Base-by-base conservation (phyloP, 2,888 invertebrate species). In the Oscheius sp. region DNA sequence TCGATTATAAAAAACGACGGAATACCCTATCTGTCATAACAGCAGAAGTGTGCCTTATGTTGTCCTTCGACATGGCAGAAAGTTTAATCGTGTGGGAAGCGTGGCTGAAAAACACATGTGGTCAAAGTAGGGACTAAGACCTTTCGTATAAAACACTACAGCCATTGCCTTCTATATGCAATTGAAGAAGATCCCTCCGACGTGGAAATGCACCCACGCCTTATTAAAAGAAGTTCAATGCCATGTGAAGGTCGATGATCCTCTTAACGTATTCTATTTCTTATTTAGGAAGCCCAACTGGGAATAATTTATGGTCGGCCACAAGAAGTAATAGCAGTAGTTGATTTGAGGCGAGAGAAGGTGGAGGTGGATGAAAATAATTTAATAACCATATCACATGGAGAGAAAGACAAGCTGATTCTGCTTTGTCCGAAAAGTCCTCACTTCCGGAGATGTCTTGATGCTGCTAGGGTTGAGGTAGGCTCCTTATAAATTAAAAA, bases 21-120 rank as follows among this genome's bases (percentile, higher is more conserved):
- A 65, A 67, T 20, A 76, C 76, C 2, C 32, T 76, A 14, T 66
- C 72, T 12, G 41, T 76, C 44, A 71, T 76, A n/a, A 72, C 76
- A 1, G 71, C 72, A 56, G 68, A 70, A 22, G 32, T 41, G 17
- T 70, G 66, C 62, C 61, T 77, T 14, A 61, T 72, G 44, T 61
- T 77, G 22, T 65, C 77, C 9, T 77, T 77, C 41, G 71, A 72
- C 26, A n/a, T 69, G 4, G 71, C 74, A 0, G 74, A 74, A 50
- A 77, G 67, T 24, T 61, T 77, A 14, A 51, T 77, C 5, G 71
- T 73, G 32, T 77, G 77, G 77, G 73, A 77, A 20, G 67, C 74
- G 22, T 77, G 77, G 77, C 67, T 77, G 59, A 73, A 72, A 59
- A 73, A 73, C 28, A 63, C 64, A 38, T 74, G 71, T 38, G 74